phyloP scores from a whole-genome alignment of 2,113 vertebrate genomes.

The Leucopsar rothschildi region DNA sequence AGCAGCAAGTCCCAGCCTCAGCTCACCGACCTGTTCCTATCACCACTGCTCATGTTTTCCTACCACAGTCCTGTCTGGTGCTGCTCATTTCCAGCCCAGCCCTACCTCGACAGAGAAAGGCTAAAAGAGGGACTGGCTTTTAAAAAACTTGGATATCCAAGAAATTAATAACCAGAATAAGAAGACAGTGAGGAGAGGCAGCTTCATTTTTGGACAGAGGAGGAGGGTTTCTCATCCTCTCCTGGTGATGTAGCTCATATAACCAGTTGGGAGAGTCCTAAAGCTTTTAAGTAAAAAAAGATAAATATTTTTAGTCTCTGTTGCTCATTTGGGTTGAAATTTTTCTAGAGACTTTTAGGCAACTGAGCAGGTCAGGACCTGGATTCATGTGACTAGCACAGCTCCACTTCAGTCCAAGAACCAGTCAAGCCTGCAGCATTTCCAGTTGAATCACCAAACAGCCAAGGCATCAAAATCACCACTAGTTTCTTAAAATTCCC shows the following conservation, averaged over 20 bases:
- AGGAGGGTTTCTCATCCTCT: not conserved
- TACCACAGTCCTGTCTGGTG: not conserved
- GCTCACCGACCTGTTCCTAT: not conserved
- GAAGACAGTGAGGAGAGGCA: not conserved
- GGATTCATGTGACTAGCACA: not conserved
- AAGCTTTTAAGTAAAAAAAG: not conserved
- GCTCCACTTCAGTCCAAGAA: not conserved
- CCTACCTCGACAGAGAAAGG: not conserved
- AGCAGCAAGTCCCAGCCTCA: not conserved
- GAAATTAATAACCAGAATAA: not conserved
- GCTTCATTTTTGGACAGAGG: not conserved
- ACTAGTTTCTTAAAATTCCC: not conserved
- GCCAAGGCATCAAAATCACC: not conserved
- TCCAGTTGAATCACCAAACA: not conserved
- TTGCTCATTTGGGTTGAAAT: not conserved
- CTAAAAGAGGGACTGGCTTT: not conserved
- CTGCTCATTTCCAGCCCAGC: not conserved
- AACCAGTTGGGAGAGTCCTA: not conserved
- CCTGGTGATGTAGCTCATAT: not conserved
- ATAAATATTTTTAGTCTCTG: not conserved
- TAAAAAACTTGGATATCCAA: not conserved
- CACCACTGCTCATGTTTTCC: not conserved
- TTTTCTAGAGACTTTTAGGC: not conserved
- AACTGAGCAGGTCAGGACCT: not conserved
- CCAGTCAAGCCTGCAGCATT: not conserved